Base-by-base conservation (phyloP, 2,113 vertebrate species). In the Sphyrna mokarran region DNA sequence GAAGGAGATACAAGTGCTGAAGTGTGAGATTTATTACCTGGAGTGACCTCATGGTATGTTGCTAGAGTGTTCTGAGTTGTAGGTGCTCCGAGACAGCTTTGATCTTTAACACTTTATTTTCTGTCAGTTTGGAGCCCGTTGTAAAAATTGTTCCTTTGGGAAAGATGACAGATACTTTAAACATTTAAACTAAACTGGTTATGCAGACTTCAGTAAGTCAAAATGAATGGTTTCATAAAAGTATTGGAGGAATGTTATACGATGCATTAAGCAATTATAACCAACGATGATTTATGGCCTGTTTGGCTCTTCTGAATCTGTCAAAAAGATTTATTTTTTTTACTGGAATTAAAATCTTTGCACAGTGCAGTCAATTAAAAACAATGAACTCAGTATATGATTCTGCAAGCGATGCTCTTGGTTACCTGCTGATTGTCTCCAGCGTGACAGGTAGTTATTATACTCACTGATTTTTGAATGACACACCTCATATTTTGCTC, bases 201-300 rank as follows among this genome's bases (percentile, higher is more conserved):
- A 2, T 61, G n/a, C 4, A 90, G 87, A 61, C 58, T n/a, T 90
- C 29, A 63, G 29, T 61, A 63, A 61, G 54, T 63, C 11, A 90
- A 61, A 61, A 90, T 61, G 63, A 90, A 90, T 90, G 87, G 26
- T 29, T 90, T 90, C 54, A 90, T 54, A 6, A n/a, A 90, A 90
- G 58, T 90, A 63, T 33, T 29, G 14, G 43, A 33, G 48, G 29
- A 90, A 63, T 61, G 54, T 63, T 63, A 90, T 63, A 58, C 23
- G 23, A 48, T 87, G 18, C 14, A 54, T 54, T 29, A 83, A 83
- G 85, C 11, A 58, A 87, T 87, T 87, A 54, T 87, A 87, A 54
- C 22, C 85, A 87, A 58, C 23, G 26, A 23, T 89, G 86, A 63
- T 63, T 90, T 61, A 63, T 61, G 58, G 54, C 26, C 48, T 89